A percentile compares a stretch with the other conserved stretches of the same genome.
Evolutionary conservation across 2,888 invertebrate genomes (phyloP).

Genomic region (Phortica magna): DNA sequence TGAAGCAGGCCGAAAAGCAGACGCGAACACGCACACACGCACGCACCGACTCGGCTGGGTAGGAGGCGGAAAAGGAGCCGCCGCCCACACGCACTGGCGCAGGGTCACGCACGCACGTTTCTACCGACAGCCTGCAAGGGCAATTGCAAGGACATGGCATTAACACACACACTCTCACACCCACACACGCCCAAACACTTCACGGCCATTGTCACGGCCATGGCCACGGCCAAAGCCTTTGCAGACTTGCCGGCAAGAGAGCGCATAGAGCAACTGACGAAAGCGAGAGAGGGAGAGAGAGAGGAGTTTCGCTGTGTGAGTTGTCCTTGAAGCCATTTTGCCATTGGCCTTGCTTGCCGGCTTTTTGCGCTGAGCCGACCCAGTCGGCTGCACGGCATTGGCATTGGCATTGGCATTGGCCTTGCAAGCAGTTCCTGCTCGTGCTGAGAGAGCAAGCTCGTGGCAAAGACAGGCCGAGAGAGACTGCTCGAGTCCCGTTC

Average conservation of each 20-base stretch:
- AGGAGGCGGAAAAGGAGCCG: background rate
- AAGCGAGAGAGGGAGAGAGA: background rate
- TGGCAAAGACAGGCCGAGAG: too few species aligned
- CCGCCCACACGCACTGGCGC: slow-evolving; percentile 14
- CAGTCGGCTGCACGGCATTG: slow-evolving; percentile 4
- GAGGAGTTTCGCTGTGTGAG: too few species aligned
- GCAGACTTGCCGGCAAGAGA: slow-evolving; percentile 36
- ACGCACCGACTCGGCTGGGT: background rate
- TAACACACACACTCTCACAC: slow-evolving; percentile 15
- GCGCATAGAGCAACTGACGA: slow-evolving; percentile 43
- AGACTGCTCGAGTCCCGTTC: too few species aligned
- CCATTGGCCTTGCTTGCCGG: background rate
- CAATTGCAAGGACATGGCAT: slow-evolving; percentile 67
- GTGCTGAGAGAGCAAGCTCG: too few species aligned
- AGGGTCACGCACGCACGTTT: slow-evolving; percentile 46
- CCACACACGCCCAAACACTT: slow-evolving; percentile 36
- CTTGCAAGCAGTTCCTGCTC: slow-evolving; percentile 9
- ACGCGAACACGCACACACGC: slow-evolving; percentile 1
- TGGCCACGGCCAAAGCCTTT: slow-evolving; percentile 59
- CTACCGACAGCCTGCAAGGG: slow-evolving; percentile 59
- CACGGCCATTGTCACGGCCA: slow-evolving; percentile 72
- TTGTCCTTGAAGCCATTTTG: background rate
- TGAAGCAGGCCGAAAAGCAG: background rate
- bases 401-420: slow-evolving; percentile 10
- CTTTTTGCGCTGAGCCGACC: background rate